These are phyloP conservation scores for Drosophila monieri DNA, from an alignment of 2,888 invertebrate genomes.

Conservation along the genomic window DNA sequence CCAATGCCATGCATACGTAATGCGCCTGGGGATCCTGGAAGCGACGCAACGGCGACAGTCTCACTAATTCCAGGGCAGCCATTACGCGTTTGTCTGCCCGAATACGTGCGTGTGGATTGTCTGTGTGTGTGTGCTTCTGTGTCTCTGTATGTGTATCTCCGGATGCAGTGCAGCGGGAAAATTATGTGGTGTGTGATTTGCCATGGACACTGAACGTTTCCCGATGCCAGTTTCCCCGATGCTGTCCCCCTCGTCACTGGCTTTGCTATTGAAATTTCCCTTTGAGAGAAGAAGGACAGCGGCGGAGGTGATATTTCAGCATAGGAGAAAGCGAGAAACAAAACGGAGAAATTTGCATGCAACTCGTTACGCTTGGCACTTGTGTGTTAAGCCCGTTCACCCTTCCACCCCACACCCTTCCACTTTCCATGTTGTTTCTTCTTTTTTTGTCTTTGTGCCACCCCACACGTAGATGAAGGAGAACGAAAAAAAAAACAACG, in stretches of 20 bases:
- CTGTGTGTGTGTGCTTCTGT: slow-evolving; percentile 10
- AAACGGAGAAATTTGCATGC: slow-evolving; percentile 69
- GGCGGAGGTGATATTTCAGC: slow-evolving; percentile 64
- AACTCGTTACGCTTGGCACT: slow-evolving; percentile 78
- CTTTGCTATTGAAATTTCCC: slow-evolving; percentile 31
- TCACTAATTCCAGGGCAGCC: slow-evolving; percentile 69
- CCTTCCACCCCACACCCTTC: slow-evolving; percentile 29
- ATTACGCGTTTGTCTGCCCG: slow-evolving; percentile 21
- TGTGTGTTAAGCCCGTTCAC: slow-evolving; percentile 73
- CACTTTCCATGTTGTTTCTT: background rate
- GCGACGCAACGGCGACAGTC: slow-evolving; percentile 64
- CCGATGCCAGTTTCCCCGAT: slow-evolving; percentile 19
- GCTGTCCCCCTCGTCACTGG: background rate
- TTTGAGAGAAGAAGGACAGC: slow-evolving; percentile 38
- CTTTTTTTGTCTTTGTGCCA: background rate
- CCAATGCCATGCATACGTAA: slow-evolving; percentile 78
- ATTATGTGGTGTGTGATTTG: slow-evolving; percentile 81
- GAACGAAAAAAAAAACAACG: slow-evolving; percentile 16
- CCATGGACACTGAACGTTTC: slow-evolving; percentile 56
- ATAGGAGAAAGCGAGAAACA: slow-evolving; percentile 35
- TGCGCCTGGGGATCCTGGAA: slow-evolving; percentile 72
- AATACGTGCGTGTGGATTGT: slow-evolving; percentile 11
- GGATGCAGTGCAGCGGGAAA: slow-evolving; percentile 75
- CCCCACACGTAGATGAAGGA: slow-evolving; percentile 19
- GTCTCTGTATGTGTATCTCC: slow-evolving; percentile 42